Evolutionary conservation across 2,888 invertebrate species (phyloP).

Genomic region (Frankliniella intonsa): DNA sequence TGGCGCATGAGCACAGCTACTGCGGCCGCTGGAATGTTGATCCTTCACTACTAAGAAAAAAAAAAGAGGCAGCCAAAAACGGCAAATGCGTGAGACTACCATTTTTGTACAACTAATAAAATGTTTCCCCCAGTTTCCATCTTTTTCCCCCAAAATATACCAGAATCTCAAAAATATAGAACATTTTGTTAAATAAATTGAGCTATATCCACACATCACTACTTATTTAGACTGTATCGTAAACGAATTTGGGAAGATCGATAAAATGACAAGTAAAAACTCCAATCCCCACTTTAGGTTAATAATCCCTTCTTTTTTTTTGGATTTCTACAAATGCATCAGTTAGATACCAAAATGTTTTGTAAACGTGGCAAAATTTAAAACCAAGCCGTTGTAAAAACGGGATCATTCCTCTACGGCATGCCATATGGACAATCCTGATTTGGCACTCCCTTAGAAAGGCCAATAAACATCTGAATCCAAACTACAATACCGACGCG

Average conservation of each 20-base stretch:
- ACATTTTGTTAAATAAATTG: neutral
- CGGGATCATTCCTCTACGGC: too few species aligned
- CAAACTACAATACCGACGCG: neutral
- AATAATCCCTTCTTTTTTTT: neutral
- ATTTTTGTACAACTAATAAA: too few species aligned
- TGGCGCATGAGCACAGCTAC: slow-evolving; percentile 20
- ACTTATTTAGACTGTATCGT: too few species aligned
- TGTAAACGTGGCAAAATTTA: too few species aligned
- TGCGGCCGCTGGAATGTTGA: neutral
- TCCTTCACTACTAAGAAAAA: neutral
- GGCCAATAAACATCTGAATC: too few species aligned
- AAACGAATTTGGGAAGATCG: too few species aligned
- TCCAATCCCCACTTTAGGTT: neutral
- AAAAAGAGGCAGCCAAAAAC: neutral
- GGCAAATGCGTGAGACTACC: neutral
- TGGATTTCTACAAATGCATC: neutral
- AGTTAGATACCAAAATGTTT: too few species aligned
- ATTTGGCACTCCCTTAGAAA: too few species aligned
- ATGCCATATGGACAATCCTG: too few species aligned
- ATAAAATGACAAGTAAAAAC: too few species aligned
- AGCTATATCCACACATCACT: neutral
- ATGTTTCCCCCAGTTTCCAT: too few species aligned
- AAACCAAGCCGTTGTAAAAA: too few species aligned
- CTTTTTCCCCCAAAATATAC: neutral
- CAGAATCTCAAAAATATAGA: neutral